Conservation (phyloP, 2,888 invertebrate species). For the Aricia artaxerxes region DNA sequence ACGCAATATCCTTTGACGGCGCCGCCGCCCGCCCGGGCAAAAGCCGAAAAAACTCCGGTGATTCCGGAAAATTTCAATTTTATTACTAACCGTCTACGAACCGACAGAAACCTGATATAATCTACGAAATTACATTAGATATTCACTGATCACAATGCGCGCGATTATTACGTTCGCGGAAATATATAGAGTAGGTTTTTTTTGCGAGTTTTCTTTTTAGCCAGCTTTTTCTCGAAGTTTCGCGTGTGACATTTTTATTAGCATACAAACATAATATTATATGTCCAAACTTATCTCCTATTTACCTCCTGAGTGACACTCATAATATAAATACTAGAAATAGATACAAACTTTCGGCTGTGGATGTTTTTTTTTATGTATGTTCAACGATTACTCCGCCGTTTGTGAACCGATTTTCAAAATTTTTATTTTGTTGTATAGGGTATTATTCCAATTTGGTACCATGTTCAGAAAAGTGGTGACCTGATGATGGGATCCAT, state of each 20-base stretch:
- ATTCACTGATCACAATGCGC: constrained; percentile 34
- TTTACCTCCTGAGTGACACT: not conserved
- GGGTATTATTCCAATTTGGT: too few relatives aligned
- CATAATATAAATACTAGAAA: too few relatives aligned
- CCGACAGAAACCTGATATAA: constrained; percentile 42
- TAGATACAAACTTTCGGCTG: too few relatives aligned
- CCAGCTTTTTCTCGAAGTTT: not conserved
- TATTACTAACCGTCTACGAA: constrained; percentile 53
- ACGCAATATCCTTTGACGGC: constrained; percentile 73
- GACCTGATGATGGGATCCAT: too few relatives aligned
- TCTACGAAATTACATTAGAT: constrained; percentile 37
- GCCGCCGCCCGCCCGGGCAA: constrained; percentile 54
- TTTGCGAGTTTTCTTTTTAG: not conserved
- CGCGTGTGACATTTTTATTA: too few relatives aligned
- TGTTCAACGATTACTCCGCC: too few relatives aligned
- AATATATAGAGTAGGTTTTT: not conserved
- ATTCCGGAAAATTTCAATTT: constrained; percentile 70
- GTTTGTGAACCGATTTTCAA: too few relatives aligned
- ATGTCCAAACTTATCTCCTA: not conserved
- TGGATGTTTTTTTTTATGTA: too few relatives aligned
- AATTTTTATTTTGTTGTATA: too few relatives aligned
- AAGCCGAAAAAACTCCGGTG: constrained; percentile 66
- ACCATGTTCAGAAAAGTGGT: too few relatives aligned
- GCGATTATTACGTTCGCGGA: constrained; percentile 26
- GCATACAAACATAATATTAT: too few relatives aligned